Percentiles rank a stretch among this genome's conserved stretches.
These are phyloP conservation scores for Pseudomyrmex gracilis DNA, from an alignment of 1,140 invertebrate species.

Conservation along the genomic window DNA sequence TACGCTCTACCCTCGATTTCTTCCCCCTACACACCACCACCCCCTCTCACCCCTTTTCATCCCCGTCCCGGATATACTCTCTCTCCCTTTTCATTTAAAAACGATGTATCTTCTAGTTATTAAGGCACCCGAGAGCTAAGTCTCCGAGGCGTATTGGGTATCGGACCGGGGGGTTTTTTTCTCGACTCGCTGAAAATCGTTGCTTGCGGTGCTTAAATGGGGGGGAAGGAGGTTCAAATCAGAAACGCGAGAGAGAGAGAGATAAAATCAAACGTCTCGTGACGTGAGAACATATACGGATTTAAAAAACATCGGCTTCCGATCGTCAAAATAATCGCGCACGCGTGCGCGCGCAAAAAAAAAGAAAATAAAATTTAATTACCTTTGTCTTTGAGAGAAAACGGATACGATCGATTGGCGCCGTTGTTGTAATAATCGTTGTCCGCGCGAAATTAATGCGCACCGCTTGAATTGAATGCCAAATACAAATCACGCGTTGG, in stretches of 20 bases:
- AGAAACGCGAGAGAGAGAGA: slow-evolving; percentile 11
- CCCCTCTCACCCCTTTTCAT: not conserved
- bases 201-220: not conserved
- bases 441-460: slow-evolving; percentile 28
- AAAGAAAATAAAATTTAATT: too few relatives aligned
- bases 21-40: too few relatives aligned
- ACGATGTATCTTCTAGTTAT: slow-evolving; percentile 69
- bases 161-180: slow-evolving; percentile 30
- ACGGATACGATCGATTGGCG: slow-evolving; percentile 17
- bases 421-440: slow-evolving; percentile 51
- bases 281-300: not conserved
- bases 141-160: slow-evolving; percentile 50
- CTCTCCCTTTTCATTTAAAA: slow-evolving; percentile 57
- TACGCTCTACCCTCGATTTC: slow-evolving; percentile 37
- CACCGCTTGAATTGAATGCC: slow-evolving; percentile 14
- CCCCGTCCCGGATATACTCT: slow-evolving; percentile 41
- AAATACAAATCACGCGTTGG: slow-evolving; percentile 36
- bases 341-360: too few relatives aligned
- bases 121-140: slow-evolving; percentile 62
- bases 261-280: slow-evolving; percentile 5
- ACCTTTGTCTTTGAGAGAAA: slow-evolving; percentile 3
- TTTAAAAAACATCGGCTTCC: not conserved
- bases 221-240: slow-evolving; percentile 5
- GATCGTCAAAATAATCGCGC: slow-evolving; percentile 25
- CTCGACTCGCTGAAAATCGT: slow-evolving; percentile 16